These are phyloP conservation scores for Ctenoplectra terminalis DNA, from an alignment of 1,140 invertebrate genomes.

Conservation along the genomic window DNA sequence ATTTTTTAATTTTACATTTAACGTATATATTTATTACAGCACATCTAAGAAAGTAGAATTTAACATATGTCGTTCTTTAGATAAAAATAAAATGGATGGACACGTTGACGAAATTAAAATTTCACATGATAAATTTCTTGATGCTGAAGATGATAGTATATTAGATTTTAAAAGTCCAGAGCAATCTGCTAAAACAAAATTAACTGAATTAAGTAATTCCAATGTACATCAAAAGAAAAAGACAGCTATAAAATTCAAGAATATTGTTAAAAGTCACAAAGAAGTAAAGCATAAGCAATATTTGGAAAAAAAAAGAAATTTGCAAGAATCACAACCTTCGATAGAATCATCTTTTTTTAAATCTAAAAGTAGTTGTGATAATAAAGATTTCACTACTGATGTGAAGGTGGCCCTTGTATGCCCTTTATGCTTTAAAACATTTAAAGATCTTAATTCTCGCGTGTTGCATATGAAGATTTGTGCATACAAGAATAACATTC, in stretches of 20 bases:
- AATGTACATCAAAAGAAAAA: conserved; percentile 18
- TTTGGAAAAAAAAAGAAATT: conserved; percentile 38
- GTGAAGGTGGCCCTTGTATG: conserved; percentile 72
- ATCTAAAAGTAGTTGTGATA: conserved; percentile 30
- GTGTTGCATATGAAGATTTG: conserved; percentile 82
- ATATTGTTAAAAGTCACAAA: conserved; percentile 43
- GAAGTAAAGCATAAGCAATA: conserved; percentile 26
- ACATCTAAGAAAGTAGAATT: neutral
- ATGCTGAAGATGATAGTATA: conserved; percentile 68
- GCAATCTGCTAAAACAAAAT: conserved; percentile 45
- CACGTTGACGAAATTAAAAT: neutral
- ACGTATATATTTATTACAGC: neutral
- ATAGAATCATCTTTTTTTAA: conserved; percentile 79
- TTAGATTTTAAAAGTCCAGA: conserved; percentile 77
- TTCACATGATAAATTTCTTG: neutral
- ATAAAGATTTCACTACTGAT: conserved; percentile 11
- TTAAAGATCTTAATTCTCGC: conserved; percentile 71
- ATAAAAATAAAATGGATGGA: conserved; percentile 32
- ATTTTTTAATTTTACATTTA: conserved; percentile 2
- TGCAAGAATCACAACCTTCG: conserved; percentile 46
- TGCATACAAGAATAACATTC: conserved; percentile 80
- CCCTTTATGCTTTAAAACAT: conserved; percentile 80
- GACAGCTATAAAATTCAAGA: conserved; percentile 34
- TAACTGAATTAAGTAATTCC: conserved; percentile 3
- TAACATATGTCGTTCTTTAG: neutral